phyloP scores from a whole-genome alignment of 53 echinoderm and acorn worm genomes.

The Temnopleurus reevesii region DNA sequence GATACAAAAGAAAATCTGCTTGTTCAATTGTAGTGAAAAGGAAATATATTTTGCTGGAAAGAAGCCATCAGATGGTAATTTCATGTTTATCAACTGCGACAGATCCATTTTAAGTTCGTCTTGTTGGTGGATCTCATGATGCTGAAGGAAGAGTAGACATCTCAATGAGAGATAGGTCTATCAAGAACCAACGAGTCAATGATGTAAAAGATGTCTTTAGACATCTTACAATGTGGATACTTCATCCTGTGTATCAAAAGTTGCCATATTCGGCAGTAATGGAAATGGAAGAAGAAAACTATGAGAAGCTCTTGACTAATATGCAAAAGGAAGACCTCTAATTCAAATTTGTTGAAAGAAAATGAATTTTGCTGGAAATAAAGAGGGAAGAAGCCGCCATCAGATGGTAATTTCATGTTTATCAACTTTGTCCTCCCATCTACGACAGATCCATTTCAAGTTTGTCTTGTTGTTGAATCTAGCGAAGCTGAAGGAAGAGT shows the following conservation, averaged over 20 bases:
- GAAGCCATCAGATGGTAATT: no score
- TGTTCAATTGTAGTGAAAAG: no score
- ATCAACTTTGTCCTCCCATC: no score
- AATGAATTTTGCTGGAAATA: no score
- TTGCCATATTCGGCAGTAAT: background rate
- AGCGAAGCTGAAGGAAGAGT: conserved; percentile 2
- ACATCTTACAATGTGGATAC: background rate
- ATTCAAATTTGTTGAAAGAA: no score
- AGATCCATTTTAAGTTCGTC: conserved; percentile 1
- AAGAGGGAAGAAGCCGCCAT: no score
- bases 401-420: no score
- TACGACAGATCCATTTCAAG: background rate
- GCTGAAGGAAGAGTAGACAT: conserved; percentile 9
- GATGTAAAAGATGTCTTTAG: no score
- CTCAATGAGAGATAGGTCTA: background rate
- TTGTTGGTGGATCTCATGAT: background rate
- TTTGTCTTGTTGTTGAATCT: background rate
- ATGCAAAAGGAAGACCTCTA: background rate
- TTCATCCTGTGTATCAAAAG: background rate
- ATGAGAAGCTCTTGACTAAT: conserved; percentile 7
- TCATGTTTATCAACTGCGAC: no score
- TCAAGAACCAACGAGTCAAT: no score
- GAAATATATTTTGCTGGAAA: no score
- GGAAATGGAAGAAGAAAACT: conserved; percentile 30
- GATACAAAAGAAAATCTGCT: no score